Base-by-base conservation (phyloP, 2,113 vertebrate genomes). In the Mormoops blainvillei region DNA sequence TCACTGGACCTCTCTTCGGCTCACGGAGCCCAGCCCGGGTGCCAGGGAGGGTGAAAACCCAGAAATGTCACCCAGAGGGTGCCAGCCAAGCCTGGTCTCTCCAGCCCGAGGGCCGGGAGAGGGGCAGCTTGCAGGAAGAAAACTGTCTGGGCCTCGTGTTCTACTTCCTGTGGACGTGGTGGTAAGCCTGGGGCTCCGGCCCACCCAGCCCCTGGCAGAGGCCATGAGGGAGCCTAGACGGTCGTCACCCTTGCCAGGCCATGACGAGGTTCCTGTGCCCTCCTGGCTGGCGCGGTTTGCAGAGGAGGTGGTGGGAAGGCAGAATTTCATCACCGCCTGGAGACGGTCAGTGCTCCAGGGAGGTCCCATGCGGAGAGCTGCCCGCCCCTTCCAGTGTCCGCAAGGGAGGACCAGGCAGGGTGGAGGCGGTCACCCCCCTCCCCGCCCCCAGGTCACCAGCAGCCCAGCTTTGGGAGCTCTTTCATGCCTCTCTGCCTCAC, bases 351-450 rank as follows among this genome's bases (percentile, higher is more conserved):
- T 2, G 68, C 36, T 22, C 68, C 0, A 12, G 38, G 41, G 18
- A 71, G 65, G 10, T 8, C 2, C 9, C 0, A 4, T 22, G 54
- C 14, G 15, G 3, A 91, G 24, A 12, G n/a, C 15, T 24, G 18
- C 16, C 20, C 38, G 24, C 33, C 28, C 19, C 19, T 31, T 6
- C 24, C 31, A 31, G 5, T n/a, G n/a, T n/a, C n/a, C 26, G 33
- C 0, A 12, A 8, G 2, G 14, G 14, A 28, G 19, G 78, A 24
- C 41, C 4, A 7, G 4, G 31, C 2, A 50, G 24, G 14, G 22
- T 13, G 10, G 7, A 48, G 22, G 13, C 22, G 28, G 26, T n/a
- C 9, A 20, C 28, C 18, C 13, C 0, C 19, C 9, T n/a, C n/a
- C n/a, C n/a, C n/a, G n/a, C n/a, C n/a, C n/a, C n/a, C 8, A 1